Percentiles rank a stretch among this genome's conserved stretches.
Conservation (phyloP, 1,140 invertebrate genomes). For the Neocloeon triangulifer region DNA sequence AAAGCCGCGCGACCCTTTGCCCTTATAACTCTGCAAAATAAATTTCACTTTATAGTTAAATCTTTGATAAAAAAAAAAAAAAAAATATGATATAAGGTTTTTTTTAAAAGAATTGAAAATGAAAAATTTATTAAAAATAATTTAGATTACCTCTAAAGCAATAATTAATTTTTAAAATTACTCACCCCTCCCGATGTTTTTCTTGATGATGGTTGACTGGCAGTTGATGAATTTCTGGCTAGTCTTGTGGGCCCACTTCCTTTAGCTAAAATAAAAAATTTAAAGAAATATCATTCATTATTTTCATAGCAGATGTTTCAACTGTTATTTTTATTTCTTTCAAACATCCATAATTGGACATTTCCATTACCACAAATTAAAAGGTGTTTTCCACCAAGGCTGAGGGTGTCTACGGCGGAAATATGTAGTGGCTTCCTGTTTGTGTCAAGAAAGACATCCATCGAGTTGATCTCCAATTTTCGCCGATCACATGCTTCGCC, state of each 20-base stretch:
- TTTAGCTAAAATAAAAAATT: slow-evolving; percentile 13
- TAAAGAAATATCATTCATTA: slow-evolving; percentile 10
- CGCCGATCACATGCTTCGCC: slow-evolving; percentile 29
- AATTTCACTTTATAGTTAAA: too few relatives aligned
- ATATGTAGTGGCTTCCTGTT: slow-evolving; percentile 30
- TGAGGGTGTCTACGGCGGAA: slow-evolving; percentile 32
- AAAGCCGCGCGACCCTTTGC: slow-evolving; percentile 24
- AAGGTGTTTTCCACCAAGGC: slow-evolving; percentile 44
- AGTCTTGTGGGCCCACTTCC: too few relatives aligned
- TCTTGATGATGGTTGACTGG: slow-evolving; percentile 17
- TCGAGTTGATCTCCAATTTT: slow-evolving; percentile 29
- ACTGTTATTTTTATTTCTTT: slow-evolving; percentile 1
- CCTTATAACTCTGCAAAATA: slow-evolving; percentile 23
- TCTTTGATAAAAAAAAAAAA: too few relatives aligned
- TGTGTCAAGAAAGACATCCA: slow-evolving; percentile 41
- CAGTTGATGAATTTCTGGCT: too few relatives aligned
- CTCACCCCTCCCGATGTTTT: slow-evolving; percentile 17
- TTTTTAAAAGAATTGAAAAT: too few relatives aligned
- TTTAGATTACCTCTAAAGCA: too few relatives aligned
- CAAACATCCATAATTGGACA: too few relatives aligned
- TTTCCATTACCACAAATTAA: slow-evolving; percentile 30
- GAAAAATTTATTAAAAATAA: too few relatives aligned
- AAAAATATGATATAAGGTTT: too few relatives aligned
- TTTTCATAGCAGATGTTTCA: slow-evolving; percentile 13
- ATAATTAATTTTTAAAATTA: too few relatives aligned